phyloP scores from a whole-genome alignment of 2,113 vertebrate genomes.

The Sula dactylatra region DNA sequence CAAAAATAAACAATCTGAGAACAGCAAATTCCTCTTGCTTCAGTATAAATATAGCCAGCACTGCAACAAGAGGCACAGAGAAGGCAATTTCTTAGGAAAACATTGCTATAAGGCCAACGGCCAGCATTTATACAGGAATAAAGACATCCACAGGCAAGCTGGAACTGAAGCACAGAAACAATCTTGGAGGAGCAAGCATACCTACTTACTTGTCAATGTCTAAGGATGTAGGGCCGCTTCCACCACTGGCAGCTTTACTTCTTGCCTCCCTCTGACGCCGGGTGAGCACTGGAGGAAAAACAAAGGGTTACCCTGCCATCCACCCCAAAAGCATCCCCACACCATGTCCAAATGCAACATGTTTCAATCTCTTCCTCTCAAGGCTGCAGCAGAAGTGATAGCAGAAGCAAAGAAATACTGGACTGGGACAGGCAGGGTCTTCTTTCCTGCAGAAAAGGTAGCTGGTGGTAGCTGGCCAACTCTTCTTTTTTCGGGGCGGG shows the following conservation, averaged over 20 bases:
- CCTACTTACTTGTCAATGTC: slow-evolving; percentile 77
- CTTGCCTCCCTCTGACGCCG: slow-evolving; percentile 66
- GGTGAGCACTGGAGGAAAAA: slow-evolving; percentile 60
- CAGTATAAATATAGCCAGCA: not conserved
- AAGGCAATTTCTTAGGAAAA: not conserved
- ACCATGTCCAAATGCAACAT: not conserved
- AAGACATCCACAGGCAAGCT: not conserved
- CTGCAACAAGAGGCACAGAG: not conserved
- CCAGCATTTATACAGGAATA: not conserved
- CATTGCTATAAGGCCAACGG: not conserved
- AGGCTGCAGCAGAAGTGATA: not conserved
- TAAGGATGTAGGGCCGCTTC: not conserved
- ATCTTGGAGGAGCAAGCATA: not conserved
- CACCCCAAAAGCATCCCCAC: not conserved
- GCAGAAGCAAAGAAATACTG: not conserved
- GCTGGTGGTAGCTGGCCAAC: not conserved
- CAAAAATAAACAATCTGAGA: slow-evolving; percentile 30
- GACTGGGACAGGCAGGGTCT: not conserved
- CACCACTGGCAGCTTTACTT: slow-evolving; percentile 24
- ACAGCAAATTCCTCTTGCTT: slow-evolving; percentile 13
- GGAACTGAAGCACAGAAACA: not conserved
- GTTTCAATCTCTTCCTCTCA: not conserved
- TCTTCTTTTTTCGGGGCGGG: not conserved
- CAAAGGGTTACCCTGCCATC: not conserved
- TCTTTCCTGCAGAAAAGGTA: not conserved